Percentiles rank a stretch among this genome's conserved stretches.
Conservation (phyloP, 2,888 invertebrate genomes). For the Lasioglossum villosulum region DNA sequence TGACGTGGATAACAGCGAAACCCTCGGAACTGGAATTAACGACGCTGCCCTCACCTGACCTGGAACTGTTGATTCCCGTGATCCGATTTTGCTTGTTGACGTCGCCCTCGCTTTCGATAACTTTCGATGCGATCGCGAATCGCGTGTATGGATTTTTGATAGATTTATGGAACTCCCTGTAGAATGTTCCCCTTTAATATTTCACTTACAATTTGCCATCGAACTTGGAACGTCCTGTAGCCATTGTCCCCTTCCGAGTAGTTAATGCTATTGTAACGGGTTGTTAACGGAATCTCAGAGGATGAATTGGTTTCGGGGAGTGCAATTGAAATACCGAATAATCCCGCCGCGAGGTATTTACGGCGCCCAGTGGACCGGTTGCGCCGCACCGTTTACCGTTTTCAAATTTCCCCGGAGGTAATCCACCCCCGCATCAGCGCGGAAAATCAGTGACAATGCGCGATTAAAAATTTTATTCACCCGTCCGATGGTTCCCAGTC, state of each 20-base stretch:
- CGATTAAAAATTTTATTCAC: conserved; percentile 15
- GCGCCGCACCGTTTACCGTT: conserved; percentile 15
- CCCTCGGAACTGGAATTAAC: conserved; percentile 2
- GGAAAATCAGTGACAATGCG: conserved; percentile 15
- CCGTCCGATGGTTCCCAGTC: background rate
- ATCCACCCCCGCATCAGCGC: background rate
- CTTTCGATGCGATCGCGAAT: background rate
- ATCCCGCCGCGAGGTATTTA: conserved; percentile 30
- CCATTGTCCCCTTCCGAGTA: background rate
- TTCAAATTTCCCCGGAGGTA: conserved; percentile 39
- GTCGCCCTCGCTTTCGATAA: background rate
- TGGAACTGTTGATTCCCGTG: background rate
- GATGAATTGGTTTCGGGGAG: conserved; percentile 21
- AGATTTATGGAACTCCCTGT: background rate
- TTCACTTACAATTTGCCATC: background rate
- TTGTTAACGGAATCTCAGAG: background rate
- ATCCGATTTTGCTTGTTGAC: background rate
- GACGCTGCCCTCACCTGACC: background rate
- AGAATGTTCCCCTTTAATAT: background rate
- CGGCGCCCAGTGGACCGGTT: conserved; percentile 12
- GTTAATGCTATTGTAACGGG: too few species aligned
- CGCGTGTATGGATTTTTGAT: too few species aligned
- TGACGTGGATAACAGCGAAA: conserved; percentile 6
- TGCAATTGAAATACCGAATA: conserved; percentile 51
- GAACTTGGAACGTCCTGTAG: background rate